Percentiles rank a stretch among this genome's conserved stretches.
phyloP scores from a whole-genome alignment of 2,113 vertebrate genomes.

The Peromyscus californicus region DNA sequence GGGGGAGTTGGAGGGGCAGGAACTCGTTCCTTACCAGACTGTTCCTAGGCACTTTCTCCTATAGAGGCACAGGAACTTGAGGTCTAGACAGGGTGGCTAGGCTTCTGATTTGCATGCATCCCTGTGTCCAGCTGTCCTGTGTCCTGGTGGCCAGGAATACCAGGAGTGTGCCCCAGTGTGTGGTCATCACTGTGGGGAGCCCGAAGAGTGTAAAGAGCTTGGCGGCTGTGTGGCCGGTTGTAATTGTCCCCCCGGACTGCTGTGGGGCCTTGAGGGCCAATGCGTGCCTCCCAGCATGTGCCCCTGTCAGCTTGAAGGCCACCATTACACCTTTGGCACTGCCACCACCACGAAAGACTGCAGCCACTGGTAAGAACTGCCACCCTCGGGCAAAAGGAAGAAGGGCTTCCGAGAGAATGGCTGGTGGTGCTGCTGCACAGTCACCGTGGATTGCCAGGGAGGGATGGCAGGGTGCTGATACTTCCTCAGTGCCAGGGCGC shows the following conservation, averaged over 20 bases:
- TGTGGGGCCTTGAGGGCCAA: conserved; percentile 90
- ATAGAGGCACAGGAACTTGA: rapidly evolving
- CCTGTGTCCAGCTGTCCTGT: conserved; percentile 86
- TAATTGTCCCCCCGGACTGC: conserved; percentile 90
- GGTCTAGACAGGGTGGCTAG: too few relatives aligned
- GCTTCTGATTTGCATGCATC: conserved; percentile 9
- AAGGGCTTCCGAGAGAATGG: neutral
- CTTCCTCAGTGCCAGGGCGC: too few relatives aligned
- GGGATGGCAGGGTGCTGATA: rapidly evolving
- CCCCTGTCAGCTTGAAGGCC: conserved; percentile 87
- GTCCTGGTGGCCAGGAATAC: conserved; percentile 92
- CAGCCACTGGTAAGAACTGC: conserved; percentile 90
- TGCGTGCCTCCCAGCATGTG: conserved; percentile 91
- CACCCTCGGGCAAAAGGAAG: neutral
- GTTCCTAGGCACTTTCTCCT: neutral
- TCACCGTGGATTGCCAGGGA: rapidly evolving
- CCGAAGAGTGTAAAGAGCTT: conserved; percentile 74
- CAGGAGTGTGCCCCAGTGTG: conserved; percentile 91
- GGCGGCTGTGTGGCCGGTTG: conserved; percentile 92
- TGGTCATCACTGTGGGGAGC: conserved; percentile 88
- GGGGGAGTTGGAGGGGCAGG: neutral
- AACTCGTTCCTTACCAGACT: conserved; percentile 34
- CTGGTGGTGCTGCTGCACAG: neutral
- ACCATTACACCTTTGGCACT: conserved; percentile 84
- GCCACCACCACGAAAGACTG: conserved; percentile 86